Conservation (phyloP, 2,888 invertebrate genomes). For the Clanis bilineata region DNA sequence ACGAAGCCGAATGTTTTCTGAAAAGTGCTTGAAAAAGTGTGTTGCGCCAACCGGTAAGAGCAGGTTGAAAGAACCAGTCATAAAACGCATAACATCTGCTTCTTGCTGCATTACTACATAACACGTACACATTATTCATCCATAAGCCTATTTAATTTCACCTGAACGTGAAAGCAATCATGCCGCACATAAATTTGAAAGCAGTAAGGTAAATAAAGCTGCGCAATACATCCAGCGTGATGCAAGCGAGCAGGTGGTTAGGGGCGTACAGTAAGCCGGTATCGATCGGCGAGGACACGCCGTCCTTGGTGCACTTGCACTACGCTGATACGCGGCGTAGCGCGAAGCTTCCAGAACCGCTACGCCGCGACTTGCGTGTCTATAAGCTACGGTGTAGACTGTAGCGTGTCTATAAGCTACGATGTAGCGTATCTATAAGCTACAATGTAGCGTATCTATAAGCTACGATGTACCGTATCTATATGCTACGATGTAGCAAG, state of each 20-base stretch:
- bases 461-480: too few relatives aligned
- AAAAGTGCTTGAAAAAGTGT: too few relatives aligned
- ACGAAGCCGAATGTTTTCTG: too few relatives aligned
- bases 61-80: too few relatives aligned
- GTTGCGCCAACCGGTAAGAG: too few relatives aligned
- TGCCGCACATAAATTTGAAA: background rate
- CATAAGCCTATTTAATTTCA: background rate
- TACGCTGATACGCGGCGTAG: background rate
- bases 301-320: slow-evolving; percentile 15
- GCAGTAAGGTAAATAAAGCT: background rate
- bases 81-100: background rate
- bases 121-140: background rate
- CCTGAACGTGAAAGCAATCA: background rate
- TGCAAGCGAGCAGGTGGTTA: slow-evolving; percentile 11
- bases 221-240: slow-evolving; percentile 1
- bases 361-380: background rate
- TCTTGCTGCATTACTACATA: background rate
- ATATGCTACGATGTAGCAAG: too few relatives aligned
- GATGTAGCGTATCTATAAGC: background rate
- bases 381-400: background rate
- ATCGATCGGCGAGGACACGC: slow-evolving; percentile 15
- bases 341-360: slow-evolving; percentile 7
- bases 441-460: too few relatives aligned
- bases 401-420: background rate
- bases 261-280: background rate